These are phyloP conservation scores for Nomada flava DNA, from an alignment of 2,888 invertebrate species.

Conservation along the genomic window DNA sequence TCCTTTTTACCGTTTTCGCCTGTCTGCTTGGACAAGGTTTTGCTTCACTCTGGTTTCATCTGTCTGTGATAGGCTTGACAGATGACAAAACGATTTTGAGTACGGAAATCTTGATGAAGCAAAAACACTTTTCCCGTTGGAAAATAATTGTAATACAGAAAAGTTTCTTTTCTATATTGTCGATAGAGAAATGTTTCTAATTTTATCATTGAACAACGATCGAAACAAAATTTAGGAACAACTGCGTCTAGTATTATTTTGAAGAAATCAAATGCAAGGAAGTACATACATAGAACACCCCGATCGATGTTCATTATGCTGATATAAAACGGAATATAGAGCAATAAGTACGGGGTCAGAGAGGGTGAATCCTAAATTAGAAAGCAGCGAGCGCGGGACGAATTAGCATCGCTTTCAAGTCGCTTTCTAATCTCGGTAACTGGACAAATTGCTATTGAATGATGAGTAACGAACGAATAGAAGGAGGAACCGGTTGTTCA, in stretches of 20 bases:
- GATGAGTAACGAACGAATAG: conserved; percentile 75
- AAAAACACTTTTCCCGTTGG: background rate
- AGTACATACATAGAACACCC: background rate
- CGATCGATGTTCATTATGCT: conserved; percentile 57
- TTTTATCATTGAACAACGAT: no score
- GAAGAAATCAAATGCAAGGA: conserved; percentile 13
- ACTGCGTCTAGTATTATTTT: background rate
- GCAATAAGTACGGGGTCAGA: conserved; percentile 64
- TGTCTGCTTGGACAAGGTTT: conserved; percentile 3
- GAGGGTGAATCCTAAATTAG: conserved; percentile 74
- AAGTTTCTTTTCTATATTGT: background rate
- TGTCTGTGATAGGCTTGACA: background rate
- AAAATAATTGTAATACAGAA: background rate
- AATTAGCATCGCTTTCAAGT: conserved; percentile 80
- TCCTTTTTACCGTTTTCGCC: conserved; percentile 73
- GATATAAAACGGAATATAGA: conserved; percentile 67
- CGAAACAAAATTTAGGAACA: background rate
- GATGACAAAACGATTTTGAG: background rate
- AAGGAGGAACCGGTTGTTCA: conserved; percentile 50
- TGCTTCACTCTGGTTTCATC: conserved; percentile 22
- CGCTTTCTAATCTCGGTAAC: conserved; percentile 78
- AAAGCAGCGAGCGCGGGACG: conserved; percentile 67
- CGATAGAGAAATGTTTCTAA: no score
- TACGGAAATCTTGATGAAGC: background rate
- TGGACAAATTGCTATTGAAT: conserved; percentile 77